Base-by-base conservation (phyloP, 2,888 invertebrate species). In the Onchidella celtica region DNA sequence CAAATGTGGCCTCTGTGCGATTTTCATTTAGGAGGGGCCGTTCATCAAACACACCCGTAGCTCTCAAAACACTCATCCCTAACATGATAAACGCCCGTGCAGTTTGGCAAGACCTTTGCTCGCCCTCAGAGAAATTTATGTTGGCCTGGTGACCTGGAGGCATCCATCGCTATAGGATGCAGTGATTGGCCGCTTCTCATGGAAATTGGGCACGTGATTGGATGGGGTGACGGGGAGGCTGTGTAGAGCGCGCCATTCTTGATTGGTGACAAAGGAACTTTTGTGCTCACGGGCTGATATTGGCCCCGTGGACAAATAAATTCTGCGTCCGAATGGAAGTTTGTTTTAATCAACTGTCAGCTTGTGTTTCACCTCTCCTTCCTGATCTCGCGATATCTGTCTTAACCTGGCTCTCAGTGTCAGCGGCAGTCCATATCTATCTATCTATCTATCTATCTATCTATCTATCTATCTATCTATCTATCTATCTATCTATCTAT, bases 181-280 rank as follows among this genome's bases (percentile, higher is more conserved):
- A 4, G 3, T 47, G 69, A 69, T 69, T 69, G 40, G 24, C 9
- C 27, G 11, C 47, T 4, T 69, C 40, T 47, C 27, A 47, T 40
- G 69, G 69, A 69, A 47, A 27, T 47, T n/a, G 47, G 47, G 69
- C 3, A 24, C 27, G 47, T 27, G 29, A 69, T 69, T 69, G 69
- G 36, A 24, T 9, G 40, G n/a, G 59, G 11, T 47, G 40, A 47
- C 47, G 1, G 3, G 0, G 36, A 47, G 69, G 38, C 36, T 69
- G 47, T 9, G 47, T 40, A 40, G 69, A 40, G 47, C 47, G 47
- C 47, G 40, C 29, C 24, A 0, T 9, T 6, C 69, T 3, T 0
- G 27, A n/a, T 9, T n/a, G 34, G 29, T 69, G 69, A 47, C 69
- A 69, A 3, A n/a, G 69, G 17, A 24, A 38, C 2, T 29, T 69